These are phyloP conservation scores for Callitettix versicolor DNA, from an alignment of 1,140 invertebrate genomes.

Conservation along the genomic window DNA sequence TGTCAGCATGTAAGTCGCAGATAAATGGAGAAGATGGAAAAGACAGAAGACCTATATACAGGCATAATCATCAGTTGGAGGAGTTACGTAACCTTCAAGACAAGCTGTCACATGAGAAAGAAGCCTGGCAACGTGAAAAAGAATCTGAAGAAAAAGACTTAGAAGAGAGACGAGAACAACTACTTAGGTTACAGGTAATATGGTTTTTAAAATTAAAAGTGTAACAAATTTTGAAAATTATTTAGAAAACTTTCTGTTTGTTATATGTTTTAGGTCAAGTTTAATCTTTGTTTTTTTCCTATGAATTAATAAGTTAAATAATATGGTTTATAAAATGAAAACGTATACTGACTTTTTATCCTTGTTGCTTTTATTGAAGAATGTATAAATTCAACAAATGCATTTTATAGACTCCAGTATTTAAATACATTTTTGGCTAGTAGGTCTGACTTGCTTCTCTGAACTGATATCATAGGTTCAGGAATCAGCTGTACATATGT, in stretches of 20 bases:
- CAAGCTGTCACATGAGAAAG: constrained; percentile 66
- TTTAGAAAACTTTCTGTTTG: too few relatives aligned
- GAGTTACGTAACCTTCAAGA: constrained; percentile 62
- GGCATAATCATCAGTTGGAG: constrained; percentile 61
- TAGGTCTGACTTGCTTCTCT: too few relatives aligned
- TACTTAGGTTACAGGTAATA: constrained; percentile 44
- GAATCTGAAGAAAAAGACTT: constrained; percentile 53
- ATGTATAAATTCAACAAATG: neutral
- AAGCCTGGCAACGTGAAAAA: constrained; percentile 54
- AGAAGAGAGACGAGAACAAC: constrained; percentile 48
- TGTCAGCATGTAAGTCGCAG: constrained; percentile 39
- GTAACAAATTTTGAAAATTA: neutral
- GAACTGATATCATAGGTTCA: too few relatives aligned
- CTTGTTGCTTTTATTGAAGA: neutral
- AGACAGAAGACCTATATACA: constrained; percentile 42
- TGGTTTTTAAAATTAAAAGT: constrained; percentile 15
- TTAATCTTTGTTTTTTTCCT: too few relatives aligned
- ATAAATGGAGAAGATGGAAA: constrained; percentile 31
- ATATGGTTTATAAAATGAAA: too few relatives aligned
- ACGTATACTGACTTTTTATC: neutral
- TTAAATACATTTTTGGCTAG: too few relatives aligned
- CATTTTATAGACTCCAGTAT: too few relatives aligned
- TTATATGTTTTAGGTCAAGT: neutral
- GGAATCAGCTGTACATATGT: too few relatives aligned
- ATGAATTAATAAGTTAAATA: too few relatives aligned